phyloP scores from a whole-genome alignment of 2,888 invertebrate genomes.

The Eupelmus urozonus region DNA sequence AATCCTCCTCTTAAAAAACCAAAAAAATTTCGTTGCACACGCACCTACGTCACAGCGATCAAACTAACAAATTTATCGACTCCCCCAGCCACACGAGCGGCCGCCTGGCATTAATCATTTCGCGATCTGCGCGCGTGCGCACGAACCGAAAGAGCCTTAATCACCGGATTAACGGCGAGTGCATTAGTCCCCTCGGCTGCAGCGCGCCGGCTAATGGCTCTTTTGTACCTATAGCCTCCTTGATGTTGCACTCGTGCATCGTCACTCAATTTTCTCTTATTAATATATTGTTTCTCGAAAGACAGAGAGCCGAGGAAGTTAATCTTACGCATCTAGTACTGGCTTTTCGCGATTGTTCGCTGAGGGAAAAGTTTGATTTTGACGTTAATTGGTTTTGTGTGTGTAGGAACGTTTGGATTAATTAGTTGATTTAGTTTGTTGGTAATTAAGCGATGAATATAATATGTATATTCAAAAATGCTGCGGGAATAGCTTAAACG shows the following conservation, averaged over 20 bases:
- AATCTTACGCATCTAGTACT: too few relatives aligned
- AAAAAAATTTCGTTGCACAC: not conserved
- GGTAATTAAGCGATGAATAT: too few relatives aligned
- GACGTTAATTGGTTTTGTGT: too few relatives aligned
- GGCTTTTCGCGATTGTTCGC: too few relatives aligned
- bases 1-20: too few relatives aligned
- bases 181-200: too few relatives aligned
- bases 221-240: not conserved
- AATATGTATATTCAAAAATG: too few relatives aligned
- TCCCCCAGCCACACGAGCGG: not conserved
- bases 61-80: slow-evolving; percentile 10
- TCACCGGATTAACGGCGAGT: slow-evolving; percentile 21
- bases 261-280: slow-evolving; percentile 45
- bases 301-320: too few relatives aligned
- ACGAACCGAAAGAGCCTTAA: slow-evolving; percentile 17
- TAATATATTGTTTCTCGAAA: slow-evolving; percentile 2
- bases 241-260: slow-evolving; percentile 2
- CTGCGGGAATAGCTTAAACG: too few relatives aligned
- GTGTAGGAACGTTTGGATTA: too few relatives aligned
- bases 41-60: not conserved
- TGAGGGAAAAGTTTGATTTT: too few relatives aligned
- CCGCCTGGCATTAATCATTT: slow-evolving; percentile 6
- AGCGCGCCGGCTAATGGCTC: not conserved
- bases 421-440: too few relatives aligned
- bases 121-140: not conserved